Conservation (phyloP, 2,888 invertebrate genomes). For the Polymixis lichenea region DNA sequence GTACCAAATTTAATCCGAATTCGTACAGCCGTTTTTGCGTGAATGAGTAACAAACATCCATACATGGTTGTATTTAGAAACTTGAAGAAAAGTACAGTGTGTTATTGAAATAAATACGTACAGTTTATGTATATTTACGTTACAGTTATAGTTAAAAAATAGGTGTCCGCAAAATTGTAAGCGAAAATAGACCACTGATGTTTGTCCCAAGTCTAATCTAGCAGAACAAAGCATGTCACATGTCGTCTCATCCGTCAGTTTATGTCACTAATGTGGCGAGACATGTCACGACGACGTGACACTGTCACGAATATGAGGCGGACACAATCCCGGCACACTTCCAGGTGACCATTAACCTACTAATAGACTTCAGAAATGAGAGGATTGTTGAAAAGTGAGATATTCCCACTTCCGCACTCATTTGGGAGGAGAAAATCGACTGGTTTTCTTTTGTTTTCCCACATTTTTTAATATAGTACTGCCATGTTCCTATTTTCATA, state of each 20-base stretch:
- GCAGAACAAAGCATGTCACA: conserved; percentile 19
- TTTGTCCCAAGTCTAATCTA: conserved; percentile 14
- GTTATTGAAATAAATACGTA: background rate
- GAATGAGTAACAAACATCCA: too few species aligned
- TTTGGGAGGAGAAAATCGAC: background rate
- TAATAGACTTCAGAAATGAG: conserved; percentile 21
- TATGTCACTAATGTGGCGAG: conserved; percentile 44
- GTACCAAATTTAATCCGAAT: too few species aligned
- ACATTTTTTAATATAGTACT: background rate
- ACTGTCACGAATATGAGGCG: conserved; percentile 29
- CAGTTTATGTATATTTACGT: background rate
- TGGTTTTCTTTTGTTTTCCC: background rate
- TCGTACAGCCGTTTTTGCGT: too few species aligned
- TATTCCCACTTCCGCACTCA: conserved; percentile 21
- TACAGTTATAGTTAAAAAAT: background rate
- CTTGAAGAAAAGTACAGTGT: background rate
- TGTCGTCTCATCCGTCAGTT: conserved; percentile 46
- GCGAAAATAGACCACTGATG: background rate
- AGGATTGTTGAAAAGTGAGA: conserved; percentile 8
- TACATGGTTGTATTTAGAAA: background rate
- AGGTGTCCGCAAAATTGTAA: background rate
- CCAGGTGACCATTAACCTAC: conserved; percentile 61
- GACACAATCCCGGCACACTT: conserved; percentile 40
- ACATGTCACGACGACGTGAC: conserved; percentile 43
- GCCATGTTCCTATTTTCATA: too few species aligned